Evolutionary conservation across 2,113 vertebrate genomes (phyloP).

Genomic region (Aphyosemion australe): DNA sequence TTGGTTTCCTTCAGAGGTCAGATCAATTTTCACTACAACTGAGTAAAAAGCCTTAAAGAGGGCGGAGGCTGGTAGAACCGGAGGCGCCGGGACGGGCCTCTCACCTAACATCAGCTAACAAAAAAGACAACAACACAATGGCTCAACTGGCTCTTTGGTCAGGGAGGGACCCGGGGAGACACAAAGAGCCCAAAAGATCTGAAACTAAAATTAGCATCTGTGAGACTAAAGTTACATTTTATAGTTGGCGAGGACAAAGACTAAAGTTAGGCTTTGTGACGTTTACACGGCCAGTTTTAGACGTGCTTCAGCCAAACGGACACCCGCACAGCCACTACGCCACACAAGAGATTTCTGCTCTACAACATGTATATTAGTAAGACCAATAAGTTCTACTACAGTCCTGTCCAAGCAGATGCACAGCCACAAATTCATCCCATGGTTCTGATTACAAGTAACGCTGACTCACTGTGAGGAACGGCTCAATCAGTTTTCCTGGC

Average conservation of each 20-base stretch:
- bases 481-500: not conserved
- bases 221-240: conserved; percentile 68
- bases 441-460: not conserved
- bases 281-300: conserved; percentile 18
- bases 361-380: no score
- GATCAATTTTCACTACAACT: conserved; percentile 34
- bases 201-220: conserved; percentile 68
- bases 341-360: no score
- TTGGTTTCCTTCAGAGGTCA: conserved; percentile 12
- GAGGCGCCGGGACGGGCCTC: conserved; percentile 26
- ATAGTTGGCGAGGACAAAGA: conserved; percentile 58
- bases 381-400: not conserved
- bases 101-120: conserved; percentile 41
- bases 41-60: conserved; percentile 35
- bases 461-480: conserved; percentile 1
- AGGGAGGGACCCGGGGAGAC: conserved; percentile 22
- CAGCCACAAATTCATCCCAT: conserved; percentile 1
- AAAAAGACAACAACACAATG: conserved; percentile 57
- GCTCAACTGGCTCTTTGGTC: conserved; percentile 32
- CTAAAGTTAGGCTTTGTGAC: conserved; percentile 32
- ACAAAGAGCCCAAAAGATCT: conserved; percentile 53
- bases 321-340: no score
- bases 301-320: not conserved
- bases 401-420: not conserved
- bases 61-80: conserved; percentile 30